Evolutionary conservation across 2,797 vertebrate species (phyloP).

Genomic region (Cirrhinus molitorella): DNA sequence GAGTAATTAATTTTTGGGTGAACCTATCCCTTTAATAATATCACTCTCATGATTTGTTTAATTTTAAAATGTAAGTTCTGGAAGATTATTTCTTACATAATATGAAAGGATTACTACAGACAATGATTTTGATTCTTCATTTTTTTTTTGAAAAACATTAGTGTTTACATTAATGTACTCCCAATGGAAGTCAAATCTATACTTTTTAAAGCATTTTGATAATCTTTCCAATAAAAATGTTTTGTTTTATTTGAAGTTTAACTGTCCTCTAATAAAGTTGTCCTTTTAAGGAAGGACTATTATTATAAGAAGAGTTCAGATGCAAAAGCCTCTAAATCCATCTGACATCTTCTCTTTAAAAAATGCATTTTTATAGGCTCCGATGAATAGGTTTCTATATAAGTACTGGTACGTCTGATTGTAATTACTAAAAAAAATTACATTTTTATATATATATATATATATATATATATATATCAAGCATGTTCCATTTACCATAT

Average conservation of each 20-base stretch:
- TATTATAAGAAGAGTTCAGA: too few species aligned
- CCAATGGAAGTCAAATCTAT: neutral
- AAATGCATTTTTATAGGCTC: too few species aligned
- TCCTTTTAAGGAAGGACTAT: neutral
- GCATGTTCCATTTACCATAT: too few species aligned
- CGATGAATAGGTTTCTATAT: too few species aligned
- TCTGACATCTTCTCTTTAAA: too few species aligned
- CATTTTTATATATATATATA: too few species aligned
- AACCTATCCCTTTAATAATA: neutral
- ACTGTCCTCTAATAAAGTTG: neutral
- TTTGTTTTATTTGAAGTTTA: neutral
- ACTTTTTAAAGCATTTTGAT: conserved; percentile 1
- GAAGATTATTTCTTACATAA: neutral
- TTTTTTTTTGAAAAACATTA: too few species aligned
- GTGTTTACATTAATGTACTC: neutral
- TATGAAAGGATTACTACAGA: neutral
- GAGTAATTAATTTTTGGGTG: too few species aligned
- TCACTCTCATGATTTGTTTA: neutral
- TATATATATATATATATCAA: too few species aligned
- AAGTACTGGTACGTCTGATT: too few species aligned
- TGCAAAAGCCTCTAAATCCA: too few species aligned
- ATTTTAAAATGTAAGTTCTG: neutral
- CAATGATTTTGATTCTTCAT: neutral
- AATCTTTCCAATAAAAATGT: neutral
- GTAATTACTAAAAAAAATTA: too few species aligned